phyloP scores from a whole-genome alignment of 2,113 vertebrate species.

The Eptesicus fuscus region DNA sequence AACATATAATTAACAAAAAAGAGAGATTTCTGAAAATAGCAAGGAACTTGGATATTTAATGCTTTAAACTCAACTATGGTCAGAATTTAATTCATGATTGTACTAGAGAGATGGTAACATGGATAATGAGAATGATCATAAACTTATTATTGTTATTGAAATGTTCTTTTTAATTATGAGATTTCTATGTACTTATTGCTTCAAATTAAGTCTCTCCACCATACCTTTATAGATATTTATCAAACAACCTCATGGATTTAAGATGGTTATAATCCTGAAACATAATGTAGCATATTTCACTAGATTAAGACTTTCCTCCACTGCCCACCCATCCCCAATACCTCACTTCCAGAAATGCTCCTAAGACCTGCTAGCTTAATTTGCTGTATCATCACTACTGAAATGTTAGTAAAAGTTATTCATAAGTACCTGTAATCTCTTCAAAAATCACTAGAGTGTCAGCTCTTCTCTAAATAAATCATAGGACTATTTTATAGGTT shows the following conservation, averaged over 20 bases:
- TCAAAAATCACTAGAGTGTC: constrained; percentile 64
- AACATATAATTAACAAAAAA: background rate
- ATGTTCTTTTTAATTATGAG: constrained; percentile 6
- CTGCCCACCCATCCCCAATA: background rate
- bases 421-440: background rate
- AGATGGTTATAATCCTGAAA: constrained; percentile 75
- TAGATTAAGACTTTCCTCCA: constrained; percentile 38
- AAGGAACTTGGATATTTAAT: constrained; percentile 26
- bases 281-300: constrained; percentile 61
- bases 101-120: background rate
- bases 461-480: constrained; percentile 73
- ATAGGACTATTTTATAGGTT: constrained; percentile 49
- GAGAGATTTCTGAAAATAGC: background rate
- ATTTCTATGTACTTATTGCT: background rate
- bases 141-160: background rate
- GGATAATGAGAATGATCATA: background rate
- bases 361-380: constrained; percentile 62
- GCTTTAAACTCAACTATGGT: background rate
- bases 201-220: background rate
- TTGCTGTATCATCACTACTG: constrained; percentile 55
- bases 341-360: constrained; percentile 56
- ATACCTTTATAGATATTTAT: background rate
- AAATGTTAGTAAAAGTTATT: constrained; percentile 66
- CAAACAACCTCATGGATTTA: constrained; percentile 59
- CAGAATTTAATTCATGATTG: background rate